A percentile compares a stretch with the other conserved stretches of the same genome.
These are phyloP conservation scores for Opisthograptis luteolata DNA, from an alignment of 2,888 invertebrate species.

Conservation along the genomic window DNA sequence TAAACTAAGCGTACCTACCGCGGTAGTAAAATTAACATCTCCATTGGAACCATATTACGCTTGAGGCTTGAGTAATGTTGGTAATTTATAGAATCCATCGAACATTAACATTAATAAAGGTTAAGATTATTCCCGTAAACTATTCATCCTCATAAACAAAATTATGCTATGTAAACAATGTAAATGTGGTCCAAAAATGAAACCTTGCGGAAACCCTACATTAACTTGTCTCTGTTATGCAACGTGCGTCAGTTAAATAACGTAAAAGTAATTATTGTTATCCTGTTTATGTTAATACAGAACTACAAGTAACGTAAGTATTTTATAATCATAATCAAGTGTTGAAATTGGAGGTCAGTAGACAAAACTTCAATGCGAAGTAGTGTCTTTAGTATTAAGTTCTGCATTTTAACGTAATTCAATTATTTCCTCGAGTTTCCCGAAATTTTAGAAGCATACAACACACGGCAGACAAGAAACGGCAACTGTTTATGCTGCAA, in stretches of 20 bases:
- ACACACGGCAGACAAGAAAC: no score
- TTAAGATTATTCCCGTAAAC: background rate
- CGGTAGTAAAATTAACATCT: slow-evolving; percentile 61
- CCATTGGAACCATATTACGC: slow-evolving; percentile 42
- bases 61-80: slow-evolving; percentile 21
- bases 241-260: background rate
- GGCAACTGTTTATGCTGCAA: no score
- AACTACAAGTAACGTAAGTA: no score
- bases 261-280: background rate
- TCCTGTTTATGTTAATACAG: background rate
- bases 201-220: slow-evolving; percentile 1
- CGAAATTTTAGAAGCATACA: no score
- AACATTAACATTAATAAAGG: slow-evolving; percentile 11
- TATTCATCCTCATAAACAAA: background rate
- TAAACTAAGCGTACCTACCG: slow-evolving; percentile 51
- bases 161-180: background rate
- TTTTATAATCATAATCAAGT: no score
- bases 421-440: no score
- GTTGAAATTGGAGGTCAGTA: no score
- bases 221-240: background rate
- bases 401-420: no score
- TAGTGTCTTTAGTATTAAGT: no score
- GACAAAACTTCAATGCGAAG: no score
- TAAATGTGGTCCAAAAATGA: background rate
- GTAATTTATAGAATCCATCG: slow-evolving; percentile 9